Evolutionary conservation across 2,888 invertebrate genomes (phyloP).

Genomic region (Yponomeuta plumbellus): DNA sequence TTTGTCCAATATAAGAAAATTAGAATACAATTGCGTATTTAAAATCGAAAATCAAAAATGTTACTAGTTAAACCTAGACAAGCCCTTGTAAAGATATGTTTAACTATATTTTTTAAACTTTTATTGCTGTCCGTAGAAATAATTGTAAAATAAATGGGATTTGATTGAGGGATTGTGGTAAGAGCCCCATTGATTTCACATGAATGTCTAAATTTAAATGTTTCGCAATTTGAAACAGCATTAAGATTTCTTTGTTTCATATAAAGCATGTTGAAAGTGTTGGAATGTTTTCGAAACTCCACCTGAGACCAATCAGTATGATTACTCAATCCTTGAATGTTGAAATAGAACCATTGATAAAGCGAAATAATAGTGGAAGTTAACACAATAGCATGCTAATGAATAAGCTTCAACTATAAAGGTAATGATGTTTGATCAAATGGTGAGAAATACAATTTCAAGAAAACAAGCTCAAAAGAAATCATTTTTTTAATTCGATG

Average conservation of each 20-base stretch:
- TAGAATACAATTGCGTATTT: no score
- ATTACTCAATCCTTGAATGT: not conserved
- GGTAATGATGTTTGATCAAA: not conserved
- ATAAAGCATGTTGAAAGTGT: not conserved
- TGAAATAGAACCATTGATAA: not conserved
- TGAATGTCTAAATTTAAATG: not conserved
- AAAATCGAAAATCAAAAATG: no score
- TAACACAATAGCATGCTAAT: not conserved
- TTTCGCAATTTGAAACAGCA: not conserved
- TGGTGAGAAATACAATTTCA: not conserved
- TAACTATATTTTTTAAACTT: no score
- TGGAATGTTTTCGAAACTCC: not conserved
- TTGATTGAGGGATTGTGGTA: no score
- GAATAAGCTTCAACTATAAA: not conserved
- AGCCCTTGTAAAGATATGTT: no score
- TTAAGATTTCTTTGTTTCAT: not conserved
- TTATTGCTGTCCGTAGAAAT: no score
- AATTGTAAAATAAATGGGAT: no score
- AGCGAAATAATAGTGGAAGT: not conserved
- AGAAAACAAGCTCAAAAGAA: no score
- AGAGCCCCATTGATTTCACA: no score
- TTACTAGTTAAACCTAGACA: no score
- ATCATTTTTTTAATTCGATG: no score
- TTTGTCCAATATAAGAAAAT: no score
- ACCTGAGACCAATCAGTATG: not conserved